Conservation (phyloP, 2,113 vertebrate species). For the Aegithalos caudatus region DNA sequence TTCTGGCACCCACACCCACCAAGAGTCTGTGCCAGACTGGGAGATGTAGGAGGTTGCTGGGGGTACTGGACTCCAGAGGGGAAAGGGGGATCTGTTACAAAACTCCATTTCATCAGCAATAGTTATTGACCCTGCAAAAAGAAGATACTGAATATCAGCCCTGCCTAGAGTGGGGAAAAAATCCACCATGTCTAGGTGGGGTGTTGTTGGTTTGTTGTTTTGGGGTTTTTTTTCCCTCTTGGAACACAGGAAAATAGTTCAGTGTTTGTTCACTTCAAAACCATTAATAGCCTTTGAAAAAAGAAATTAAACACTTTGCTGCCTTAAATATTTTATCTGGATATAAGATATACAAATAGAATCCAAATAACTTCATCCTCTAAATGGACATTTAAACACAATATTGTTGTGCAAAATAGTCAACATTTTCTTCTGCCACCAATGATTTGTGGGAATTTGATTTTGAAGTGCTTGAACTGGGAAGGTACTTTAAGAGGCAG, state of each 20-base stretch:
- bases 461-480: not conserved
- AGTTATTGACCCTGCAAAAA: not conserved
- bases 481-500: not conserved
- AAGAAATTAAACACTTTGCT: not conserved
- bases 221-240: not conserved
- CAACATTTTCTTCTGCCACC: not conserved
- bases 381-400: not conserved
- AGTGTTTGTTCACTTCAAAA: not conserved
- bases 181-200: rapidly evolving
- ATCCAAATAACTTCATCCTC: not conserved
- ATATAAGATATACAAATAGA: not conserved
- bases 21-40: not conserved
- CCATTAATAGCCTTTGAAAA: not conserved
- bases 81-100: not conserved
- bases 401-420: not conserved
- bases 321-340: not conserved
- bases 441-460: not conserved
- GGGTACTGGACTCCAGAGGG: not conserved
- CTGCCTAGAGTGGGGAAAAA: not conserved
- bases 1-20: not conserved
- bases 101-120: rapidly evolving
- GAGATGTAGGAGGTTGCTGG: rapidly evolving
- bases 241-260: not conserved
- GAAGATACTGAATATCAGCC: not conserved
- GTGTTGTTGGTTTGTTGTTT: not conserved